phyloP scores from a whole-genome alignment of 1,140 invertebrate species.

The Rhysida immarginata region DNA sequence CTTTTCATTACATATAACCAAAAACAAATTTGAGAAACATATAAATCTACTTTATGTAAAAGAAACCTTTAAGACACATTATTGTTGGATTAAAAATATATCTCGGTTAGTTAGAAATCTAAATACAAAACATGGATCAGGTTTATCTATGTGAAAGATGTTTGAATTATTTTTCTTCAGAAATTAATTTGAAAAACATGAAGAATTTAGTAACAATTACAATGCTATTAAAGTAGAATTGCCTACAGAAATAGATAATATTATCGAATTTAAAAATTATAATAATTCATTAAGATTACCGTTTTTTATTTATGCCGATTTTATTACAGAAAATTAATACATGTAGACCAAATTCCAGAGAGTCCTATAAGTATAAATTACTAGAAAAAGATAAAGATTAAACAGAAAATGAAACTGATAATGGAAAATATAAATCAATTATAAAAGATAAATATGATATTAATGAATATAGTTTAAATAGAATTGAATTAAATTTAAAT shows the following conservation, averaged over 20 bases:
- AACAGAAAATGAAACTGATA: no score
- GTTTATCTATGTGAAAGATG: not conserved
- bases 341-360: not conserved
- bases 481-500: no score
- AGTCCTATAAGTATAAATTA: no score
- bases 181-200: not conserved
- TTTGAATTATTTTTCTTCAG: not conserved
- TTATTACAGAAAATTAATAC: not conserved
- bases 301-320: not conserved
- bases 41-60: no score
- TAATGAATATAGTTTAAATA: no score
- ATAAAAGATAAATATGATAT: no score
- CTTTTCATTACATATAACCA: no score
- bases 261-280: not conserved
- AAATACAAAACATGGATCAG: conserved; percentile 7
- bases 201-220: not conserved
- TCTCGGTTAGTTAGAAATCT: not conserved
- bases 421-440: no score
- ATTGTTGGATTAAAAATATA: not conserved
- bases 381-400: no score
- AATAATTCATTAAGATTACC: not conserved
- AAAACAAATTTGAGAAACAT: no score
- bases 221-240: not conserved
- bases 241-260: not conserved
- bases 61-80: not conserved